A percentile compares a stretch with the other conserved stretches of the same genome.
These are phyloP conservation scores for Pseudopodoces humilis DNA, from an alignment of 2,113 vertebrate genomes.

Conservation along the genomic window DNA sequence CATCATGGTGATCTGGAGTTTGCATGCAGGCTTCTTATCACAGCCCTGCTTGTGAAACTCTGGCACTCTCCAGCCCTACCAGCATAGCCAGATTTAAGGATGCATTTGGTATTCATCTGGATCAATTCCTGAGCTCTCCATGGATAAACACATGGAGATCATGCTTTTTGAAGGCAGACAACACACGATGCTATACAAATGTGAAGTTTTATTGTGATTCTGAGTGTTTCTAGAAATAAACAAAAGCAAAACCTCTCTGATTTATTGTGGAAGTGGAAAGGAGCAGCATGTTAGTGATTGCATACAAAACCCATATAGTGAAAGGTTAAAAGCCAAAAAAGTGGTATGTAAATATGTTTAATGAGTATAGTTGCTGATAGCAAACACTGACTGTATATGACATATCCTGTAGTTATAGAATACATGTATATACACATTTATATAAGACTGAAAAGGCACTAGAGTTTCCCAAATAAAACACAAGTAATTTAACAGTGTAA, in stretches of 20 bases:
- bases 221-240: neutral
- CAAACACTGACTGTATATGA: neutral
- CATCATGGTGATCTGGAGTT: neutral
- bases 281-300: neutral
- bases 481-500: neutral
- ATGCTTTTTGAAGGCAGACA: neutral
- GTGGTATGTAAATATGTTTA: neutral
- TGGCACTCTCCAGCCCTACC: neutral
- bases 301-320: neutral
- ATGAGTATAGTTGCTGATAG: neutral
- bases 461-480: conserved; percentile 31
- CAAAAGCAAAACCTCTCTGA: neutral
- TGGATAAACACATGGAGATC: accelerated
- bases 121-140: neutral
- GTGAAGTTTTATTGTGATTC: neutral
- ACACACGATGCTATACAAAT: neutral
- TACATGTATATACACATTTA: conserved; percentile 38
- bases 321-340: neutral
- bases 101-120: neutral
- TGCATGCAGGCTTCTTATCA: neutral
- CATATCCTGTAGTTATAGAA: neutral
- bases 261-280: neutral
- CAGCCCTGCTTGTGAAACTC: neutral
- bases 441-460: conserved; percentile 59
- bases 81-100: neutral